Evolutionary conservation across 2,113 vertebrate genomes (phyloP), one percentile per base, ranked within the genome.

Genomic region (Empidonax traillii): DNA sequence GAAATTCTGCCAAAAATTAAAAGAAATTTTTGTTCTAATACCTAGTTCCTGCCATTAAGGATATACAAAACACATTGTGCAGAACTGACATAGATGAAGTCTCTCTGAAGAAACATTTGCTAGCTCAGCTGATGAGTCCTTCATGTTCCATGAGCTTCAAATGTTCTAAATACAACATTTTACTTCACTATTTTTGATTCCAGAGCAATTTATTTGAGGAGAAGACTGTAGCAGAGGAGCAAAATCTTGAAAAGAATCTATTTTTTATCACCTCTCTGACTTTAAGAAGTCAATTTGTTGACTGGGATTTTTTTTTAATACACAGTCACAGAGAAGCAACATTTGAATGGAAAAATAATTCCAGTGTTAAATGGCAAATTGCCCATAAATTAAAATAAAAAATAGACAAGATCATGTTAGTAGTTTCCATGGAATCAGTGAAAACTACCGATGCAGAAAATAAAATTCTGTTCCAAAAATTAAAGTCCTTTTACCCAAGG

Each of bases 361-460:
- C 30, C 12, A 63, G 27, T 35, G 15, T 16, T 72, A 37, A 84
- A 86, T 56, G 35, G 43, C 62, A 96, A 65, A 82, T 55, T 3
- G 1, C 14, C 41, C 19, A n/a, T 75, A 87, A 85, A 78, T 53
- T 63, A 61, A 82, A 65, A 46, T n/a, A 69, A 59, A 79, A 89
- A 80, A 93, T 18, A 91, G 8, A 52, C 17, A 35, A 83, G 37
- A 39, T 61, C 80, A 49, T 72, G 25, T 62, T 92, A 61, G 33
- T 78, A 71, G 76, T 93, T 96, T 96, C 84, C 89, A 89, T 77
- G 82, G 89, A 92, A 87, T 52, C 62, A 68, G 56, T 78, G 44
- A 93, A 87, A 93, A 56, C 28, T 67, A 84, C 68, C 90, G 73
- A 68, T 3, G 1, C 35, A 79, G 65, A 43, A 92, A 96, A 90